Base-by-base conservation (phyloP, 2,113 vertebrate species). In the Sciurus niger region DNA sequence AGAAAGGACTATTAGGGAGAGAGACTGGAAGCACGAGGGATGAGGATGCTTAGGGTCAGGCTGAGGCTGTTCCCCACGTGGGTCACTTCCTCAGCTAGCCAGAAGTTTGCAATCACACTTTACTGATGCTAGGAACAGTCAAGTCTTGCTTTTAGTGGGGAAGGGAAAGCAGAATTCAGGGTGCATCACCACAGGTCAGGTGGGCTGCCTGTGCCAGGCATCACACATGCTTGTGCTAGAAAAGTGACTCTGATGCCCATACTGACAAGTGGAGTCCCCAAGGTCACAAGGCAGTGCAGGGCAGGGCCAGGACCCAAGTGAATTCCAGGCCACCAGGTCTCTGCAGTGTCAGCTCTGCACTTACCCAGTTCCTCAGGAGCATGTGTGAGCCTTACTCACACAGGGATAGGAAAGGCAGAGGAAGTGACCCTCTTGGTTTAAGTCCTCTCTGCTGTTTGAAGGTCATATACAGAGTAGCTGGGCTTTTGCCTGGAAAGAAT, bases 341-440 rank as follows among this genome's bases (percentile, higher is more conserved):
- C 32, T 46, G 25, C 32, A 2, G 10, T 4, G 7, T 84, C 25
- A 11, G 37, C 78, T 63, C 60, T 28, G 79, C 24, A 3, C 18
- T 32, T 24, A 28, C 22, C 8, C 18, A 0, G 1, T 2, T 28
- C 2, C 20, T 74, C 34, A 3, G 43, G 0, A 8, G 76, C 34
- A 4, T 0, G 1, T 0, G 0, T 1, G 14, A 40, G 3, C 1
- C 0, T 13, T 18, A 46, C 30, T 9, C 58, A n/a, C 1, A 0
- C 1, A 25, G 60, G n/a, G 63, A 60, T 51, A 68, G 37, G 67
- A 14, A 53, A 74, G 67, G 51, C 32, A 18, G 83, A 2, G 12
- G 34, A 25, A 16, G 28, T 48, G 48, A 10, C 32, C 37, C 20
- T 58, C 32, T 25, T 2, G 0, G 13, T 32, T 22, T 55, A 4